Evolutionary conservation across 1,140 invertebrate genomes (phyloP).

Genomic region (Zaprionus capensis): DNA sequence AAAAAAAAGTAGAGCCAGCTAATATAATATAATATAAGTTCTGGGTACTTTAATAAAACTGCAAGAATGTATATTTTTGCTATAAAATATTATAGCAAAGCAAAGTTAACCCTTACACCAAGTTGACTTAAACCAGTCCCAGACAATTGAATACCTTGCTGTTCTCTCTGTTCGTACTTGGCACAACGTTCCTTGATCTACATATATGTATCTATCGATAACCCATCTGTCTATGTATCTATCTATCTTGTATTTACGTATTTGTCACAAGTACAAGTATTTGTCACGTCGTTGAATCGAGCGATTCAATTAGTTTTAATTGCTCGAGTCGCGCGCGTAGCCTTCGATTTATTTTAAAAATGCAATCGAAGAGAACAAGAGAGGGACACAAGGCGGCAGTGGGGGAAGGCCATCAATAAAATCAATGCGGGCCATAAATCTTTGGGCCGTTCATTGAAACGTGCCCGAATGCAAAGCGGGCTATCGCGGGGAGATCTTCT

Average conservation of each 20-base stretch:
- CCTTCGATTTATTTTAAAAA: slow-evolving; percentile 72
- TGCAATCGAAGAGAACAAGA: neutral
- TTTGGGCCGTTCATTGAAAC: slow-evolving; percentile 71
- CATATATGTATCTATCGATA: neutral
- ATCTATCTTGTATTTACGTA: neutral
- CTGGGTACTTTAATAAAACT: no score
- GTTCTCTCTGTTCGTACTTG: neutral
- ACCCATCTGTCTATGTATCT: neutral
- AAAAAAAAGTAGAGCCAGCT: no score
- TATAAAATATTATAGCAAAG: no score
- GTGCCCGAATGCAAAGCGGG: slow-evolving; percentile 59
- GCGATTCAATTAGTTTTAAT: slow-evolving; percentile 80
- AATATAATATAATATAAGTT: no score
- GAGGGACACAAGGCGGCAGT: neutral
- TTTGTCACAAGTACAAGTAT: slow-evolving; percentile 10
- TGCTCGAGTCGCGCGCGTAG: slow-evolving; percentile 44
- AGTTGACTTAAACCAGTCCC: neutral
- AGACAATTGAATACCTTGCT: neutral
- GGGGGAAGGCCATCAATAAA: slow-evolving; percentile 66
- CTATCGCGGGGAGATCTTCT: slow-evolving; percentile 12
- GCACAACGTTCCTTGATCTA: neutral
- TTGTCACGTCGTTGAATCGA: slow-evolving; percentile 26
- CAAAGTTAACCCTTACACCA: no score
- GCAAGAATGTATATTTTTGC: no score
- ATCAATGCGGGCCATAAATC: slow-evolving; percentile 78